A percentile compares a stretch with the other conserved stretches of the same genome.
phyloP scores from a whole-genome alignment of 2,888 invertebrate genomes.

The Gerris lacustris region DNA sequence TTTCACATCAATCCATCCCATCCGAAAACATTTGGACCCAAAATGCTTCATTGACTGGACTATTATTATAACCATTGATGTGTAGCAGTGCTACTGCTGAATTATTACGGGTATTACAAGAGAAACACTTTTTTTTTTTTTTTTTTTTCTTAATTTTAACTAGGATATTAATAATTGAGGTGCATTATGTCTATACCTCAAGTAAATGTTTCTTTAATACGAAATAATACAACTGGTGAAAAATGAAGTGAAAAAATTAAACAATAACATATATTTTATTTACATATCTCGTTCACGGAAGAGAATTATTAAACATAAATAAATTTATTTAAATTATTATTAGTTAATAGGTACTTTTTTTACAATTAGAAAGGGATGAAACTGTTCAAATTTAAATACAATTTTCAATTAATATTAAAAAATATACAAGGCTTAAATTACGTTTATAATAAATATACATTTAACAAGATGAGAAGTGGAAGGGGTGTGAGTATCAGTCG shows the following conservation, averaged over 20 bases:
- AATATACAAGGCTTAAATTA: neutral
- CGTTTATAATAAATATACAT: neutral
- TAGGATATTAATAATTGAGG: too few relatives aligned
- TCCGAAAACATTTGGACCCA: too few relatives aligned
- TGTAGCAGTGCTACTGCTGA: too few relatives aligned
- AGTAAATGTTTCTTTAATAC: too few relatives aligned
- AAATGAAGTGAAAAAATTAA: neutral
- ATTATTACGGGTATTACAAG: too few relatives aligned
- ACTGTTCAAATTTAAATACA: neutral
- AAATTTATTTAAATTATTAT: neutral
- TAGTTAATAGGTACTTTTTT: neutral
- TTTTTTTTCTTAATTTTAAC: too few relatives aligned
- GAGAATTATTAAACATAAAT: neutral
- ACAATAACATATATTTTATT: neutral
- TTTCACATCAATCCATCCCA: too few relatives aligned
- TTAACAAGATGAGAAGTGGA: neutral
- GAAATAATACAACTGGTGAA: too few relatives aligned
- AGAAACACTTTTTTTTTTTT: too few relatives aligned
- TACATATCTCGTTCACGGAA: slow-evolving; percentile 1
- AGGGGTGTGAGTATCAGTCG: slow-evolving; percentile 10
- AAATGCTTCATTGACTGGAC: too few relatives aligned
- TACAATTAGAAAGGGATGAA: neutral
- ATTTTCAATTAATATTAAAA: neutral
- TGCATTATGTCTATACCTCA: too few relatives aligned
- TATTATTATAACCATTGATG: too few relatives aligned